A percentile compares a stretch with the other conserved stretches of the same genome.
Conservation (phyloP, 2,113 vertebrate genomes). For the Cathartes aura region DNA sequence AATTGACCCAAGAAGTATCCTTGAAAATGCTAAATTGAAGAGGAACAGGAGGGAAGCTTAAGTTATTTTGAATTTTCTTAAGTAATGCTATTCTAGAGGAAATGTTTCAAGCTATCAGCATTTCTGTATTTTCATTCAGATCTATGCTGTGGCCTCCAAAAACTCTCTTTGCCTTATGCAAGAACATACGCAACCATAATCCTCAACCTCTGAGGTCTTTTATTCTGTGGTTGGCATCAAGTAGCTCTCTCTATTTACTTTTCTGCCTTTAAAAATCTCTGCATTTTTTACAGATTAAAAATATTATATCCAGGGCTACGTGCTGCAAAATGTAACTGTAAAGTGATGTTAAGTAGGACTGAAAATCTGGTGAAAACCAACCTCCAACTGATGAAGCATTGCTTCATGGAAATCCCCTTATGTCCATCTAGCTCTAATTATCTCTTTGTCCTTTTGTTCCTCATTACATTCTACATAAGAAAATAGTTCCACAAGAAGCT, state of each 20-base stretch:
- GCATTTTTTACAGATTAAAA: too few species aligned
- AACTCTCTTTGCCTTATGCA: neutral
- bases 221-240: neutral
- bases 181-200: neutral
- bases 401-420: too few species aligned
- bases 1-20: neutral
- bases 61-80: constrained; percentile 38
- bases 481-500: too few species aligned
- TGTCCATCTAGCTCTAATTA: too few species aligned
- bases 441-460: too few species aligned
- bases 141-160: neutral
- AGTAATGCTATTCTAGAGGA: neutral
- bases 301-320: too few species aligned
- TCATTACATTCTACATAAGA: too few species aligned
- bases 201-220: neutral
- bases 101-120: neutral
- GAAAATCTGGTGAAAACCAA: too few species aligned
- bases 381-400: too few species aligned
- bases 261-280: too few species aligned
- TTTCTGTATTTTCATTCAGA: neutral
- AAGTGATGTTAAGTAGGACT: too few species aligned
- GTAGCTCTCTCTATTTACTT: neutral
- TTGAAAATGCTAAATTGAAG: constrained; percentile 22
- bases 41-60: neutral
- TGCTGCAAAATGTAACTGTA: too few species aligned